Evolutionary conservation across 2,113 vertebrate genomes (phyloP), one percentile per base, ranked within the genome.

Genomic region (Polypterus senegalus): DNA sequence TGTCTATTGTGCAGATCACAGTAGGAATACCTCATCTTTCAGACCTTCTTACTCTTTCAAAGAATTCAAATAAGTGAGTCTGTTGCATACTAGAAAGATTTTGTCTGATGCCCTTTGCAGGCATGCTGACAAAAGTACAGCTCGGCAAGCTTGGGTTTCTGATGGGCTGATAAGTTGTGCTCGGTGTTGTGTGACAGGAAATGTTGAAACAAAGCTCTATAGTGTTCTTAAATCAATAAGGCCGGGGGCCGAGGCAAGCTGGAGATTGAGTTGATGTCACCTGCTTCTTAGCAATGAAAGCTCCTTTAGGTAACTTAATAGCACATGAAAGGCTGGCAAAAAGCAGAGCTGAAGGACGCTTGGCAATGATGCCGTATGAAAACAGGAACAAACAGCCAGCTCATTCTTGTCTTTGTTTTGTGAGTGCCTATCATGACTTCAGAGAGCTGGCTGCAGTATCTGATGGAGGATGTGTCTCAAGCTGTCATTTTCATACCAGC

Each of bases 251-350:
- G 67, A 66, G 69, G 71, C 67, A 65, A 61, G 73, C 71, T 70
- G 73, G 67, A 71, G 68, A 70, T 77, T 74, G 71, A 77, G 78
- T 77, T 84, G 79, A 83, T 84, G 81, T 86, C 82, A 86, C 83
- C 77, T 82, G 78, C 70, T 77, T 73, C 69, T 74, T 74, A 76
- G 76, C 70, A 73, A 74, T 78, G 76, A 76, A 79, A 79, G 79
- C 77, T 68, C 76, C 75, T 64, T 73, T 74, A 67, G 72, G 79
- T 83, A 79, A 79, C 79, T 67, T 69, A 78, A 79, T 76, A 73
- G 78, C 76, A 83, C 78, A 80, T 80, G 71, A 83, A 81, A 76
- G 78, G 72, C 75, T 81, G 78, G 77, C 77, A 78, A 71, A 63
- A 69, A 70, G 69, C 73, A 65, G 71, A 70, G 70, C 74, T 83